Base-by-base conservation (phyloP, 2,888 invertebrate genomes). In the Metallyticus violacea region DNA sequence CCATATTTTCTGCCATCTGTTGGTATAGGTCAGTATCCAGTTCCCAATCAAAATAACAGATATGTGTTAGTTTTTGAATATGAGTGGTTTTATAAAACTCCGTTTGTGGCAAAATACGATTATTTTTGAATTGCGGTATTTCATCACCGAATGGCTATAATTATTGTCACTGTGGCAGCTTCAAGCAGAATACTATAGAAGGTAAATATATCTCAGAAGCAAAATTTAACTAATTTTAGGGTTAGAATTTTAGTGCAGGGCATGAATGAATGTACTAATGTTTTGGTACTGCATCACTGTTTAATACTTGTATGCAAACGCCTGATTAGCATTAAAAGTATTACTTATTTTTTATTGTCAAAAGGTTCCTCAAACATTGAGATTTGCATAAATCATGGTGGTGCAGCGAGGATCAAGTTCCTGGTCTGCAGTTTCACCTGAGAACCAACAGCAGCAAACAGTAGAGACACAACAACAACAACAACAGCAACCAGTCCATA, bases 21-120 rank as follows among this genome's bases (percentile, higher is more conserved):
- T 83, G 83, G 83, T 28, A 28, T 83, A 83, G 83, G 83, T 83
- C 83, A 83, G 83, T 83, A 77, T 77, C 28, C 77, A 76, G 27
- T 27, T 29, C 29, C 28, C 77, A 83, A 77, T 85, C 85, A 85
- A 85, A 85, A 85, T 85, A 85, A 85, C 85, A 79, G 85, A 85
- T 26, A 30, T 76, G 80, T 85, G 85, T 85, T 81, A 76, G 77
- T 76, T 85, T 85, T 85, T 85, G 77, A 85, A 81, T 81, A 83
- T 83, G 83, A 77, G 83, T 28, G 83, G 28, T 40, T 25, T 7
- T 76, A 26, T 28, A 83, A 15, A 22, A 62, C 40, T 62, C 15
- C 22, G 22, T 62, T 62, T 62, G 40, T 62, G 9, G 40, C 40
- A 62, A 62, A 62, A 15, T 62, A 15, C 22, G 9, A 1, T 62